These are phyloP conservation scores for Neoaliturus tenellus DNA, from an alignment of 2,888 invertebrate genomes.

Conservation along the genomic window DNA sequence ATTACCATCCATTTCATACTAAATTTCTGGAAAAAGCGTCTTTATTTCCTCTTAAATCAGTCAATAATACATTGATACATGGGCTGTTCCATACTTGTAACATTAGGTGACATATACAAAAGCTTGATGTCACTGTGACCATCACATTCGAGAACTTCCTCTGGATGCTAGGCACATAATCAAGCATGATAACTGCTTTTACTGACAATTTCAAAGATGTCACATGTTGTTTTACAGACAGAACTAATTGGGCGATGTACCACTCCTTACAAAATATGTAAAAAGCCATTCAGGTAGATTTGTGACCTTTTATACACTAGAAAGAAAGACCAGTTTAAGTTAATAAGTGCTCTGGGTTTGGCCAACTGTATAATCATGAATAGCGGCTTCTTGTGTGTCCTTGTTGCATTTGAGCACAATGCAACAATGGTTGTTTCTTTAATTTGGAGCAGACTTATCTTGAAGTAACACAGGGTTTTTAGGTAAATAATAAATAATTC, in stretches of 20 bases:
- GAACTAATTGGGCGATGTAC: slow-evolving; percentile 3
- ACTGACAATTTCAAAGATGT: slow-evolving; percentile 12
- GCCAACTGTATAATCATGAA: not conserved
- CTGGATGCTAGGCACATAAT: slow-evolving; percentile 3
- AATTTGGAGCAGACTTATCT: not conserved
- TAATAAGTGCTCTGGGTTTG: not conserved
- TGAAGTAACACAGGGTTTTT: not conserved
- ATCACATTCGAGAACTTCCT: not conserved
- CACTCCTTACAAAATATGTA: not conserved
- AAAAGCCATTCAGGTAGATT: not conserved
- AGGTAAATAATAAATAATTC: too few species aligned
- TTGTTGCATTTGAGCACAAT: not conserved
- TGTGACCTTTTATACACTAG: not conserved
- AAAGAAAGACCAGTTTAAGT: not conserved
- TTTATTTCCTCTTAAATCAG: slow-evolving; percentile 7
- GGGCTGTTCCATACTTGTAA: not conserved
- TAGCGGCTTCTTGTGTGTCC: not conserved
- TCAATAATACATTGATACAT: slow-evolving; percentile 1
- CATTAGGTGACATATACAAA: slow-evolving; percentile 3
- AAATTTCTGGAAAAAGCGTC: slow-evolving; percentile 19
- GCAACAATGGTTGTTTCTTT: not conserved
- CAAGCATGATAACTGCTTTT: not conserved
- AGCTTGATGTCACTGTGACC: not conserved
- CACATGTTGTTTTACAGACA: slow-evolving; percentile 3
- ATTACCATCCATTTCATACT: not conserved